These are phyloP conservation scores for Caranx ignobilis DNA, from an alignment of 2,113 vertebrate genomes.

Conservation along the genomic window DNA sequence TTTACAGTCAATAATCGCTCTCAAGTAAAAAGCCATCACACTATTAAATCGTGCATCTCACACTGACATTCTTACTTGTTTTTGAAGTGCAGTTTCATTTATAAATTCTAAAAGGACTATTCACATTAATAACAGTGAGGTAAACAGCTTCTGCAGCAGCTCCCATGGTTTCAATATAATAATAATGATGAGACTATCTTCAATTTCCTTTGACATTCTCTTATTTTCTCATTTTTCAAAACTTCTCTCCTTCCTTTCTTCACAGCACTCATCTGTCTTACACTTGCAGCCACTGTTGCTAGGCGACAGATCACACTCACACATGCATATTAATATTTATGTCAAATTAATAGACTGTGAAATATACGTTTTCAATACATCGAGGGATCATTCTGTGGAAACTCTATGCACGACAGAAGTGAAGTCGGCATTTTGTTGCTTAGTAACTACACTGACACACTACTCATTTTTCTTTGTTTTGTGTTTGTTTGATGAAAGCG, in stretches of 20 bases:
- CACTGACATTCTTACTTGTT: background rate
- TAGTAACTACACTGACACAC: background rate
- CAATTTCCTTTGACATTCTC: background rate
- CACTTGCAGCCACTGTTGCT: conserved; percentile 39
- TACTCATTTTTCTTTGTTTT: background rate
- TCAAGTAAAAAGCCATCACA: background rate
- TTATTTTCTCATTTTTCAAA: background rate
- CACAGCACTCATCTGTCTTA: conserved; percentile 25
- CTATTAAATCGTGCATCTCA: background rate
- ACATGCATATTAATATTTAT: conserved; percentile 35
- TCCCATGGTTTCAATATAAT: background rate
- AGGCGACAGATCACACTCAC: conserved; percentile 39
- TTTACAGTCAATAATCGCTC: conserved; percentile 31
- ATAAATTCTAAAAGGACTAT: background rate
- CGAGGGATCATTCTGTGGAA: background rate
- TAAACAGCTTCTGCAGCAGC: background rate
- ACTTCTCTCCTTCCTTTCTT: background rate
- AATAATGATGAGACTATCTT: background rate
- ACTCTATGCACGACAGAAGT: background rate
- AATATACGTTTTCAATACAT: background rate
- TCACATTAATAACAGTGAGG: background rate
- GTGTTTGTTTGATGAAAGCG: background rate
- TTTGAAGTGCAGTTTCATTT: background rate
- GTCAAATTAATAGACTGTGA: conserved; percentile 7
- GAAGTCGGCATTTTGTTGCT: background rate